Evolutionary conservation across 2,888 invertebrate species (phyloP), one percentile per base, ranked within the genome.

Genomic region (Drosophila histrio): DNA sequence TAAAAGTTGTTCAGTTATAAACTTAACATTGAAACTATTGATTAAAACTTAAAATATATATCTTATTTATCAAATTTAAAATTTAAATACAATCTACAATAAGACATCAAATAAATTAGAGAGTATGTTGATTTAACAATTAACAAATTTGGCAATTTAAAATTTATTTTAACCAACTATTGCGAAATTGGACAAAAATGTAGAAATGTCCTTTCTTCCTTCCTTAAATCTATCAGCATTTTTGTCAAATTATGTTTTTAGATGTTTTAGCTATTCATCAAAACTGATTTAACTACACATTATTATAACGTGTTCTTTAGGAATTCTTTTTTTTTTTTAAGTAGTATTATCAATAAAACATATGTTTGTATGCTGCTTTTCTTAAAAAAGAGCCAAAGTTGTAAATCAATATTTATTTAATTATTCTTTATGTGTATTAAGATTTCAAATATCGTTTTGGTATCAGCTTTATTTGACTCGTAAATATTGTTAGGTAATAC

Each of bases 401-500:
- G 15, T 50, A 50, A 50, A 50, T 58, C 19, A 41, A 58, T 32
- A 24, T 19, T 30, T 34, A 17, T 17, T 28, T 8, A 17, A 19
- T 26, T 44, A 22, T 39, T 28, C n/a, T 38, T 57, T 39, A 49
- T 41, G n/a, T 24, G 13, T 39, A 24, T 22, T 15, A 9, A 24
- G 41, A 9, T 26, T 56, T 9, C 13, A 50, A 15, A 15, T 36
- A 11, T 43, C 41, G n/a, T n/a, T 15, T 15, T n/a, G 3, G 39
- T 41, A 34, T 39, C 26, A 36, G 43, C 13, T 53, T 69, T 32
- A 38, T 49, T 19, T n/a, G 34, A 8, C 13, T 54, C 38, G 28
- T 62, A 17, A 53, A 46, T 47, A 43, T 32, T 59, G 24, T 63
- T 34, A 56, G 44, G 30, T 68, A 43, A 49, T 53, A 59, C 34